Evolutionary conservation across 2,113 vertebrate species (phyloP).

Genomic region (Coturnix japonica): DNA sequence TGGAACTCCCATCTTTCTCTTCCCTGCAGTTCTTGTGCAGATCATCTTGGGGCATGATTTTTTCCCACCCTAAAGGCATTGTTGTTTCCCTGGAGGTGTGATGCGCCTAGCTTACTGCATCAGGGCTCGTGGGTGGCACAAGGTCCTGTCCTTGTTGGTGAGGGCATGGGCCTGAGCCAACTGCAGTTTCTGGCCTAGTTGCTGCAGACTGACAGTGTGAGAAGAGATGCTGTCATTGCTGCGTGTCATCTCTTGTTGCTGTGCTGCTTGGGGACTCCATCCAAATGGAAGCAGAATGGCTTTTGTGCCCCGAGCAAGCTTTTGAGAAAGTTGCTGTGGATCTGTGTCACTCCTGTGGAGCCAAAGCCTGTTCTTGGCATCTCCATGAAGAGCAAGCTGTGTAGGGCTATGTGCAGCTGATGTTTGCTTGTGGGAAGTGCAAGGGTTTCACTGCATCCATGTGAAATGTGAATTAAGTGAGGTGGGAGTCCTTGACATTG

Average conservation of each 20-base stretch:
- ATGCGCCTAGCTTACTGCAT: not conserved
- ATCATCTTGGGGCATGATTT: not conserved
- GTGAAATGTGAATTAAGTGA: not conserved
- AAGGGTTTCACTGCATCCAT: not conserved
- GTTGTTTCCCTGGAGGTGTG: not conserved
- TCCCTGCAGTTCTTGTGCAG: rapidly evolving
- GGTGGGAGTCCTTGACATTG: not conserved
- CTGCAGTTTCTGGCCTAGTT: rapidly evolving
- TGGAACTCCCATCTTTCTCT: not conserved
- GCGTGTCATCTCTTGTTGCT: rapidly evolving
- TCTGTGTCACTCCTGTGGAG: not conserved
- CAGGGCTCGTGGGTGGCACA: too few species aligned
- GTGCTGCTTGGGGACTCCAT: not conserved
- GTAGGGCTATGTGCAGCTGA: not conserved
- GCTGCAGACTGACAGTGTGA: not conserved
- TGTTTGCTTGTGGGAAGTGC: not conserved
- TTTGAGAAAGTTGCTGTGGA: not conserved
- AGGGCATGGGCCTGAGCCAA: not conserved
- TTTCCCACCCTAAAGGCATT: not conserved
- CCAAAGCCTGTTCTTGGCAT: not conserved
- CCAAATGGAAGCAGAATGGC: not conserved
- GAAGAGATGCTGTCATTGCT: not conserved
- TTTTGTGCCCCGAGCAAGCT: not conserved
- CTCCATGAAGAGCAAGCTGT: not conserved
- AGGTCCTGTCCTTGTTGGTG: not conserved